Percentiles rank a stretch among this genome's conserved stretches.
Evolutionary conservation across 2,797 vertebrate species (phyloP).

Genomic region (Eulemur coronatus): DNA sequence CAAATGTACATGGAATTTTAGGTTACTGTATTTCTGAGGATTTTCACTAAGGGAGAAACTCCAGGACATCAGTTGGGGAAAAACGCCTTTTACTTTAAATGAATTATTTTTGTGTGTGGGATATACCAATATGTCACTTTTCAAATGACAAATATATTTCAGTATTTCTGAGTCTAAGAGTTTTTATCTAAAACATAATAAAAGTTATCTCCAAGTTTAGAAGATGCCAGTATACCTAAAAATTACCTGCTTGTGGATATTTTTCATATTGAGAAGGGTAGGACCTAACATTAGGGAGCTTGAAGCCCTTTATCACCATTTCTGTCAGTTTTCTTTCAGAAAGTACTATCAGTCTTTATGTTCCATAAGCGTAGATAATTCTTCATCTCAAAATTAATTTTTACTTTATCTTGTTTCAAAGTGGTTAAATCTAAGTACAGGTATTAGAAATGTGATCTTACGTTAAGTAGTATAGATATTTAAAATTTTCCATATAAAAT

Average conservation of each 20-base stretch:
- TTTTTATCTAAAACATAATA: slow-evolving; percentile 26
- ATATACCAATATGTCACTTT: neutral
- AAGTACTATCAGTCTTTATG: neutral
- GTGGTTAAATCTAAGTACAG: neutral
- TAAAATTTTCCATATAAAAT: neutral
- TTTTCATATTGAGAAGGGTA: neutral
- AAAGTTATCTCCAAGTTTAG: neutral
- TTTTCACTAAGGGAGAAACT: neutral
- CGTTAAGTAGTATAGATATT: neutral
- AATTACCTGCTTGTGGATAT: neutral
- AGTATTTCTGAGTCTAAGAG: neutral
- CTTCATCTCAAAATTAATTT: neutral
- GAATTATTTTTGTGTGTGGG: neutral
- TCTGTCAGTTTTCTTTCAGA: neutral
- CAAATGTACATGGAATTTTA: neutral
- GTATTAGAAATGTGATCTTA: neutral
- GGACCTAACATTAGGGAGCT: neutral
- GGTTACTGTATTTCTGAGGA: neutral
- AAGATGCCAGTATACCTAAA: neutral
- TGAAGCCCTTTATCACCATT: neutral
- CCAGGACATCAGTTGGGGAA: neutral
- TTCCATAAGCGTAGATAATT: neutral
- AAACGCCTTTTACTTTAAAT: slow-evolving; percentile 24
- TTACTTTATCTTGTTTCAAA: slow-evolving; percentile 20
- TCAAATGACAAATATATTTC: neutral